Evolutionary conservation across 1,140 invertebrate genomes (phyloP), one percentile per base, ranked within the genome.

Genomic region (Drosophila pectinifera): DNA sequence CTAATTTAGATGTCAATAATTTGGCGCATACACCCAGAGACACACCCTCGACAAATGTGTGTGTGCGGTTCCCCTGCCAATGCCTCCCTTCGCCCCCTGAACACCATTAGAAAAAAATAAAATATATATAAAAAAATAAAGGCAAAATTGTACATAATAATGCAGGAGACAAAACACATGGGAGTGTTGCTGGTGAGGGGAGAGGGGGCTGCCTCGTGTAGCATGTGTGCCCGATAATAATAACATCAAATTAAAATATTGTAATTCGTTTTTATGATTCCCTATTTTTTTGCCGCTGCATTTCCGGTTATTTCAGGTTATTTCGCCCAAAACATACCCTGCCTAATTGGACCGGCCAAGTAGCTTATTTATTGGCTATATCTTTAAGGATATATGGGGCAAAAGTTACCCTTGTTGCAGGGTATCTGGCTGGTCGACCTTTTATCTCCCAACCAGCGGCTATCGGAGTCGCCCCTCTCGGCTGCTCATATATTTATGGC

Each of bases 1-100:
- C 75, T 86, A 86, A 86, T 88, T 88, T 88, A 77, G 84, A 80
- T 88, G 83, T 88, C 83, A 86, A 86, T 86, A 86, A 86, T 88
- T 88, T 86, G 59, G 76, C 68, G 58, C 53, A 62, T 14, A 62
- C 61, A 78, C 51, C 63, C 77, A 69, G 62, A 8, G 24, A 18
- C n/a, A 28, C 28, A 57, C 26, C 43, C 57, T 20, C 58, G 16
- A 39, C 18, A 39, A 36, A 42, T 70, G 18, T 41, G 46, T 41
- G 46, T n/a, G 49, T 69, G 48, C 8, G 34, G 24, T 56, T 45
- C 18, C 48, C 16, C 45, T n/a, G 42, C 42, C 43, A 26, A 14
- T 28, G 2, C 14, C 2, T n/a, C 5, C 14, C 1, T n/a, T 38
- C 22, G 13, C 28, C 1, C 43, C 18, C 59, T 36, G 2, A 26